phyloP scores from a whole-genome alignment of 2,888 invertebrate genomes.

The Ellobium chinense region DNA sequence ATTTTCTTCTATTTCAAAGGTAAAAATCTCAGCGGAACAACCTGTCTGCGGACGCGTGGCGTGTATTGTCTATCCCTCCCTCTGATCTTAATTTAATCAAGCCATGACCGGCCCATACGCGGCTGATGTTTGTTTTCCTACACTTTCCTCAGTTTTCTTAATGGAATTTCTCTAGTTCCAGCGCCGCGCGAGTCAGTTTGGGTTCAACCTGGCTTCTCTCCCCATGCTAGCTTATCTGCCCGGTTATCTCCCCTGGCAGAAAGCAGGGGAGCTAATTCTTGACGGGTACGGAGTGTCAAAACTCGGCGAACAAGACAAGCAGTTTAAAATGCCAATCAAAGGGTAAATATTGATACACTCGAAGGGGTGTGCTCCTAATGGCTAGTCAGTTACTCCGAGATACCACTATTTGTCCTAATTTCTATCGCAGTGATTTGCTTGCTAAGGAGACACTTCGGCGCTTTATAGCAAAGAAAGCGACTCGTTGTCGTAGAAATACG shows the following conservation, averaged over 20 bases:
- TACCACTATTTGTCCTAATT: background rate
- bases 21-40: background rate
- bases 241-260: conserved; percentile 1
- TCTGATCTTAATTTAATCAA: background rate
- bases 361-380: background rate
- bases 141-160: background rate
- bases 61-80: background rate
- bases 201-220: background rate
- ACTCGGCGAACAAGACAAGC: background rate
- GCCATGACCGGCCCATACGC: background rate
- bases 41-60: background rate
- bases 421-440: background rate
- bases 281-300: conserved; percentile 5
- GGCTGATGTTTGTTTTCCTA: background rate
- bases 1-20: too few species aligned
- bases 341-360: conserved; percentile 28
- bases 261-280: background rate
- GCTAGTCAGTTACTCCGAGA: background rate
- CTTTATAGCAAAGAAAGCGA: background rate
- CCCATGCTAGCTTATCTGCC: background rate
- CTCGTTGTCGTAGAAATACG: too few species aligned
- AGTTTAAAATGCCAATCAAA: conserved; percentile 34
- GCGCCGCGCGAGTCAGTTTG: background rate
- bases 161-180: background rate
- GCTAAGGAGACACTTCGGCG: background rate